These are phyloP conservation scores for Micropterix aruncella DNA, from an alignment of 2,888 invertebrate species.

Conservation along the genomic window DNA sequence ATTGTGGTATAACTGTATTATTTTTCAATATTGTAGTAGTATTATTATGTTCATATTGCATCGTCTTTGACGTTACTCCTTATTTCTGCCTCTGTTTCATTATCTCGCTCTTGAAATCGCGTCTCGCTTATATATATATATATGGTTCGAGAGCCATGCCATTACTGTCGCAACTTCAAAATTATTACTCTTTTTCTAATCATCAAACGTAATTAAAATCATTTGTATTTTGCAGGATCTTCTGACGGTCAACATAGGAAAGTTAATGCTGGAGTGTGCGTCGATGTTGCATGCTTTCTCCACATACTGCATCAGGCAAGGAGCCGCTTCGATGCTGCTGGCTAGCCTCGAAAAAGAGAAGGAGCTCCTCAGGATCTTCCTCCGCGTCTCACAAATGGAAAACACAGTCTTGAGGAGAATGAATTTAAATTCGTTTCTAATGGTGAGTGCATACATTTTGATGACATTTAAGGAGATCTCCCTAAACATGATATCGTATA, in stretches of 20 bases:
- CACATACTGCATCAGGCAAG: conserved; percentile 89
- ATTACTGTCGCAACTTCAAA: too few species aligned
- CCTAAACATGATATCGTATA: too few species aligned
- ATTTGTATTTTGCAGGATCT: conserved; percentile 42
- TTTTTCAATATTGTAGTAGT: too few species aligned
- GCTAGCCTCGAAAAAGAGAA: conserved; percentile 91
- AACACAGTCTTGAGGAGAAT: conserved; percentile 83
- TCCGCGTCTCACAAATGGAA: conserved; percentile 94
- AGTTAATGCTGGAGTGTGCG: conserved; percentile 78
- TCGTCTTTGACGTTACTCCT: too few species aligned
- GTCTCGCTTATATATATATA: too few species aligned
- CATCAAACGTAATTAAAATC: neutral
- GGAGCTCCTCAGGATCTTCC: conserved; percentile 83
- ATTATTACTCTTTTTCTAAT: too few species aligned
- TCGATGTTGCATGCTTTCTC: conserved; percentile 92
- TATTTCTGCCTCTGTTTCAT: too few species aligned
- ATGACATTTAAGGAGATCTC: conserved; percentile 5
- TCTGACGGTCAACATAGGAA: conserved; percentile 79
- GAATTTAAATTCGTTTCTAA: conserved; percentile 95
- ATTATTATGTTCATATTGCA: too few species aligned
- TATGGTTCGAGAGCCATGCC: too few species aligned
- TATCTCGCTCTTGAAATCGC: too few species aligned
- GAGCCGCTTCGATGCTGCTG: conserved; percentile 72
- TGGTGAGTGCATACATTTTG: conserved; percentile 46
- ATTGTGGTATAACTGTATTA: too few species aligned